Percentiles rank a stretch among this genome's conserved stretches.
phyloP scores from a whole-genome alignment of 2,797 vertebrate species.

The Spheniscus humboldti region DNA sequence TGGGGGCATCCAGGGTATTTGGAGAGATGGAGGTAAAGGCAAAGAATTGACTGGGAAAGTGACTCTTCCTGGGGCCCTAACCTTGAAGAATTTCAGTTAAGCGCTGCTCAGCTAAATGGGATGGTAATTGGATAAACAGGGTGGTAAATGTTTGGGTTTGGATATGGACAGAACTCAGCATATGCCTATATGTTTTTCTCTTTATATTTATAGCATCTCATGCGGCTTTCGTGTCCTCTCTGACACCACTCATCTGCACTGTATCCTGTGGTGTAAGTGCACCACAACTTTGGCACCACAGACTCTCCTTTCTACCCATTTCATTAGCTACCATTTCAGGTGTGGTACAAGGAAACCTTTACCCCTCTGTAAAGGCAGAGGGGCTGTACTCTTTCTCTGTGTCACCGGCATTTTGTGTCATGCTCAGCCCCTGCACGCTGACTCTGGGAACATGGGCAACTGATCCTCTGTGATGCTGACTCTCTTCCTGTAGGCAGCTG shows the following conservation, averaged over 20 bases:
- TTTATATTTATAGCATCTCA: not conserved
- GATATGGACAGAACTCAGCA: not conserved
- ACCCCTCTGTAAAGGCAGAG: not conserved
- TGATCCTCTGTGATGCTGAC: not conserved
- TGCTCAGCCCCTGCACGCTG: not conserved
- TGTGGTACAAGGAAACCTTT: not conserved
- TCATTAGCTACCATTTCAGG: not conserved
- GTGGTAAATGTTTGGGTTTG: not conserved
- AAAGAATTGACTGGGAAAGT: not conserved
- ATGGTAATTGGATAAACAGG: slow-evolving; percentile 35
- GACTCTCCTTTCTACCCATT: not conserved
- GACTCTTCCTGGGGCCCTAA: not conserved
- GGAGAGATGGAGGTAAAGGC: not conserved
- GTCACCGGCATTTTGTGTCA: not conserved
- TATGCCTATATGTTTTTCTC: not conserved
- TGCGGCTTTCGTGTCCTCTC: not conserved
- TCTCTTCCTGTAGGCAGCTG: not conserved
- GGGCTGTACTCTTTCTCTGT: not conserved
- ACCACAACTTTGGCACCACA: not conserved
- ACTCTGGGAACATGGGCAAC: not conserved
- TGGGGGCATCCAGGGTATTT: slow-evolving; percentile 17
- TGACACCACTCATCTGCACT: not conserved
- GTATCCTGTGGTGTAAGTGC: not conserved
- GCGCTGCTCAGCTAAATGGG: slow-evolving; percentile 15
- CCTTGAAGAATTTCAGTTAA: slow-evolving; percentile 30